Conservation (phyloP, 1,140 invertebrate species). For the Arctopsyche grandis region DNA sequence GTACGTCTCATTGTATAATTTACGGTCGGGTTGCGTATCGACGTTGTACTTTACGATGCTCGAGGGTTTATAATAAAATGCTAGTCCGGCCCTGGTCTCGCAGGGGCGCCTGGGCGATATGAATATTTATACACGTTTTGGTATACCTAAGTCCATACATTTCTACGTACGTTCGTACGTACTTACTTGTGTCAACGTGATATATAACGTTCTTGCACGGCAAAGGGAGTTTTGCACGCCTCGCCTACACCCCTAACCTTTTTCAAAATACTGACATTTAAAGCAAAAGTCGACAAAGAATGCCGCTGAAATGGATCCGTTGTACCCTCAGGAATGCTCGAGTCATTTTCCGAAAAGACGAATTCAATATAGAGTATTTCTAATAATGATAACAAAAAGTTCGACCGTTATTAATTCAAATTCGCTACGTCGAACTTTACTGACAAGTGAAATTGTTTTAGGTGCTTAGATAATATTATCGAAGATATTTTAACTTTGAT, state of each 20-base stretch:
- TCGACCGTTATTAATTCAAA: no score
- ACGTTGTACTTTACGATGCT: neutral
- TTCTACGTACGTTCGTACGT: neutral
- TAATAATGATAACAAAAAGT: no score
- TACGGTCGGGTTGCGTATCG: neutral
- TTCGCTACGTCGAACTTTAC: no score
- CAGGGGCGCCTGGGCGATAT: neutral
- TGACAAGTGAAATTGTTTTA: no score
- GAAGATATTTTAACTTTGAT: no score
- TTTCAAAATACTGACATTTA: constrained; percentile 31
- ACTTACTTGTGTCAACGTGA: neutral
- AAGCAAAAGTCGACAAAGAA: constrained; percentile 21
- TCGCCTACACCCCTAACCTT: neutral
- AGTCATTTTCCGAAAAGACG: neutral
- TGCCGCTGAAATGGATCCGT: neutral
- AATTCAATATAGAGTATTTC: no score
- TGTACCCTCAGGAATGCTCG: neutral
- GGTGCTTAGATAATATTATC: no score
- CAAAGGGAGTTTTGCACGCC: neutral
- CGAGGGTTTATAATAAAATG: constrained; percentile 12
- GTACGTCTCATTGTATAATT: constrained; percentile 8
- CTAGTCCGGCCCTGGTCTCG: neutral
- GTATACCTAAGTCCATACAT: no score
- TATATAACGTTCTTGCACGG: neutral
- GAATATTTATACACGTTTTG: constrained; percentile 12